These are phyloP conservation scores for Danio choprae DNA, from an alignment of 2,797 vertebrate genomes.

Conservation along the genomic window DNA sequence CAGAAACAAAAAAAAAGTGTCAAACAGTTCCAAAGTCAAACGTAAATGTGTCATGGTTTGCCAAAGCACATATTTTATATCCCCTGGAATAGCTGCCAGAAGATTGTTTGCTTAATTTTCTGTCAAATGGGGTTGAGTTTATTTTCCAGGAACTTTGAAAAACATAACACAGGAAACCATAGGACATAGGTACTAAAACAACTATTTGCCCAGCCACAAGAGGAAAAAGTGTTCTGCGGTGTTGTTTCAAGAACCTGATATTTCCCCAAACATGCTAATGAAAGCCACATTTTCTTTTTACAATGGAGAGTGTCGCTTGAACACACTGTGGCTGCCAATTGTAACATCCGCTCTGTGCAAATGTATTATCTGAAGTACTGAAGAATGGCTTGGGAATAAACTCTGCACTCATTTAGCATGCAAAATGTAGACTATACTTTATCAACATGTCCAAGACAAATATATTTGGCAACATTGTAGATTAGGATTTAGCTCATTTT, in stretches of 20 bases:
- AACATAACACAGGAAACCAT: constrained; percentile 38
- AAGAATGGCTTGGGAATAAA: not conserved
- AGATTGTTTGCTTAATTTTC: constrained; percentile 31
- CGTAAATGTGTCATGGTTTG: constrained; percentile 11
- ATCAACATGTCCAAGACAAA: constrained; percentile 4
- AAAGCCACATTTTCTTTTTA: not conserved
- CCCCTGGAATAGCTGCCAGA: not conserved
- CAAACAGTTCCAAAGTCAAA: not conserved
- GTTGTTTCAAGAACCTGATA: constrained; percentile 9
- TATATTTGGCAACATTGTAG: not conserved
- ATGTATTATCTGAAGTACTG: not conserved
- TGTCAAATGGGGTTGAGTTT: not conserved
- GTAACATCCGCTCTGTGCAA: not conserved
- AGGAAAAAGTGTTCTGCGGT: not conserved
- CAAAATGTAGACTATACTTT: not conserved
- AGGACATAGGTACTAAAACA: constrained; percentile 19
- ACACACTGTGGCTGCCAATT: not conserved
- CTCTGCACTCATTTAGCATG: not conserved
- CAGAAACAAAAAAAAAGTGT: no score
- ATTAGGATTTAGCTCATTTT: not conserved
- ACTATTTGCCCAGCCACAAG: constrained; percentile 25
- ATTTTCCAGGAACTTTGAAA: constrained; percentile 5
- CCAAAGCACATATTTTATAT: not conserved
- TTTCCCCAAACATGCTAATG: constrained; percentile 14
- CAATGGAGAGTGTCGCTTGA: not conserved